Evolutionary conservation across 2,888 invertebrate genomes (phyloP).

Genomic region (Mycalesis mineus): DNA sequence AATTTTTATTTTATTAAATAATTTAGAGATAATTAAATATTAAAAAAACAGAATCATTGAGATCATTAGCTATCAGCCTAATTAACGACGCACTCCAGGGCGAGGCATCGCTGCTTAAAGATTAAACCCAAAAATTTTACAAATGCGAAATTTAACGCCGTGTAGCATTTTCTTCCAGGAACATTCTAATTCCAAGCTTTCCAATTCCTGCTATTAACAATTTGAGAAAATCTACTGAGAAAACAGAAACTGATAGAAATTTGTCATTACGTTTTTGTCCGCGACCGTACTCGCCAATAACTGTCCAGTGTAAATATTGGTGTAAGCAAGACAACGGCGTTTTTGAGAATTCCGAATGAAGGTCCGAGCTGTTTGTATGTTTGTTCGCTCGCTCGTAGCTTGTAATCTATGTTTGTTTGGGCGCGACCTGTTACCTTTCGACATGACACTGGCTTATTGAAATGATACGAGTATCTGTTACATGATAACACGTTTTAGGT

Average conservation of each 20-base stretch:
- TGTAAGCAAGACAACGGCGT: slow-evolving; percentile 66
- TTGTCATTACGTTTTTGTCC: slow-evolving; percentile 28
- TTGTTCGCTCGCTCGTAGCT: slow-evolving; percentile 41
- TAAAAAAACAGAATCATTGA: too few species aligned
- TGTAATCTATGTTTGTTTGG: slow-evolving; percentile 59
- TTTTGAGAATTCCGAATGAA: slow-evolving; percentile 75
- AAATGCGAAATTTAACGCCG: too few species aligned
- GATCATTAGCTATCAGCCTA: too few species aligned
- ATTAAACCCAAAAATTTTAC: too few species aligned
- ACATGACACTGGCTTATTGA: slow-evolving; percentile 14
- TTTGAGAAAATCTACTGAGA: too few species aligned
- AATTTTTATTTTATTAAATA: too few species aligned
- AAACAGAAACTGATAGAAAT: background rate
- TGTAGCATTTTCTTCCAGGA: too few species aligned
- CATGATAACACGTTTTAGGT: background rate
- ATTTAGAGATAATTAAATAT: too few species aligned
- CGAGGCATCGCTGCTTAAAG: too few species aligned
- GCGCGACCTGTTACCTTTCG: slow-evolving; percentile 30
- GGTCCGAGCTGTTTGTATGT: slow-evolving; percentile 45
- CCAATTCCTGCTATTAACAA: too few species aligned
- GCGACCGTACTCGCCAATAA: slow-evolving; percentile 63
- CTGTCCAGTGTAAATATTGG: slow-evolving; percentile 69
- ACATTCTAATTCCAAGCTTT: too few species aligned
- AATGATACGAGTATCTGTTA: background rate
- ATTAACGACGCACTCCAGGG: too few species aligned